These are phyloP conservation scores for Rhabdomys dilectus DNA, from an alignment of 2,113 vertebrate genomes.

Conservation along the genomic window DNA sequence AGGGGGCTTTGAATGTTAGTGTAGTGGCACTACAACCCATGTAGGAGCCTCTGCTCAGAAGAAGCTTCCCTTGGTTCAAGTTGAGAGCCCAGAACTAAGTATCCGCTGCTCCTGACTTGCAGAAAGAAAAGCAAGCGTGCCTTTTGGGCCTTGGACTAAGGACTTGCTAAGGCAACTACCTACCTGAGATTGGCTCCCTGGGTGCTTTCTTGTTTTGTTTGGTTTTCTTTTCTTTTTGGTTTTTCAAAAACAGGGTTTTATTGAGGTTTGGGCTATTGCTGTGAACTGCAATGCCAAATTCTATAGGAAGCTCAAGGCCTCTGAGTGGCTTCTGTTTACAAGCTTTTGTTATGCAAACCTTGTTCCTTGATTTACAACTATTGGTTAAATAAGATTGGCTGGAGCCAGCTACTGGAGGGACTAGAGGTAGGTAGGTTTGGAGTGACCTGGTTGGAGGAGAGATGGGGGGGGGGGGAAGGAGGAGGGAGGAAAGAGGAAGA, in stretches of 20 bases:
- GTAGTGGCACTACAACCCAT: not conserved
- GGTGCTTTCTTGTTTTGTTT: not conserved
- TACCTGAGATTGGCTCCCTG: rapidly evolving
- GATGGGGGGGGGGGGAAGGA: too few relatives aligned
- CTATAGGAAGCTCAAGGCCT: too few relatives aligned
- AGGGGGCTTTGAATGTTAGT: not conserved
- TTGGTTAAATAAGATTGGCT: too few relatives aligned
- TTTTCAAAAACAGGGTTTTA: rapidly evolving
- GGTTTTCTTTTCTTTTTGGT: not conserved
- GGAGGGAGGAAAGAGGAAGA: too few relatives aligned
- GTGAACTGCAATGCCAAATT: too few relatives aligned
- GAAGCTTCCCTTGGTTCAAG: not conserved
- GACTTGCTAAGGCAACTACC: not conserved
- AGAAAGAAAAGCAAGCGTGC: constrained; percentile 26
- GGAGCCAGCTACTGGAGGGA: too few relatives aligned
- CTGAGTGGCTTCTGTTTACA: too few relatives aligned
- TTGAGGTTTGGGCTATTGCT: too few relatives aligned
- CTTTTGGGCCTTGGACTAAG: not conserved
- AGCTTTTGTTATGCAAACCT: too few relatives aligned
- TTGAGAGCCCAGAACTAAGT: not conserved
- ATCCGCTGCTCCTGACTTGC: not conserved
- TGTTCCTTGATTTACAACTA: too few relatives aligned
- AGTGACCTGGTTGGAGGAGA: too few relatives aligned
- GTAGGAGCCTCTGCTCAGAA: not conserved
- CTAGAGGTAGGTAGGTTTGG: too few relatives aligned